Evolutionary conservation across 2,797 vertebrate species (phyloP), one percentile per base, ranked within the genome.

Genomic region (Sarcophilus harrisii): DNA sequence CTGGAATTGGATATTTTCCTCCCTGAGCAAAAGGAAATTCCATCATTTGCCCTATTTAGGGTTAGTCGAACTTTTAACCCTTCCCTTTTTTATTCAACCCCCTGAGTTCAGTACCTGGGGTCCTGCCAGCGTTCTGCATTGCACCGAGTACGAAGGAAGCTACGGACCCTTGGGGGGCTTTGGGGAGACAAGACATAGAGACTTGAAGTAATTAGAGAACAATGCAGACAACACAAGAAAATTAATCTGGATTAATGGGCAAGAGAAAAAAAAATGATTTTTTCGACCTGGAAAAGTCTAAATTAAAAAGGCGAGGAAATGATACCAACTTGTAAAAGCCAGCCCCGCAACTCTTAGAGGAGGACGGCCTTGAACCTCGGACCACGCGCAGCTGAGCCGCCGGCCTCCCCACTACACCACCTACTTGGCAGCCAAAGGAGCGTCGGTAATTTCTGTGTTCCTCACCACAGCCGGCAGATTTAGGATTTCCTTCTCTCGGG

Each of bases 381-480:
- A 1, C 18, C 21, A 1, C n/a, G 6, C 10, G 18, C 0, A 9
- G 16, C 16, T 0, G 0, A 81, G 5, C 66, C 66, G 18, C 3
- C 18, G 5, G n/a, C 21, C n/a, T 45, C 6, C 0, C 66, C 66
- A 3, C n/a, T 24, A 21, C 66, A n/a, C 62, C 62, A 66, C 32
- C 62, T 3, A 66, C 2, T 2, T 16, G 13, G 30, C 1, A n/a
- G 12, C 2, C 2, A 5, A 1, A 5, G 27, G 3, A 0, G 1
- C 4, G 14, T 32, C 30, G 0, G 32, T 16, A 32, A n/a, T 30
- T 18, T 9, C 38, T 45, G 66, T 24, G 8, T 38, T 73, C n/a
- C 16, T 73, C n/a, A 21, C 66, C 18, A 24, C 5, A 38, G n/a
- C n/a, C 62, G n/a, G 62, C 5, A 21, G 6, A 38, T 38, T 24